Evolutionary conservation across 2,113 vertebrate species (phyloP), one percentile per base, ranked within the genome.

Genomic region (Solea senegalensis): DNA sequence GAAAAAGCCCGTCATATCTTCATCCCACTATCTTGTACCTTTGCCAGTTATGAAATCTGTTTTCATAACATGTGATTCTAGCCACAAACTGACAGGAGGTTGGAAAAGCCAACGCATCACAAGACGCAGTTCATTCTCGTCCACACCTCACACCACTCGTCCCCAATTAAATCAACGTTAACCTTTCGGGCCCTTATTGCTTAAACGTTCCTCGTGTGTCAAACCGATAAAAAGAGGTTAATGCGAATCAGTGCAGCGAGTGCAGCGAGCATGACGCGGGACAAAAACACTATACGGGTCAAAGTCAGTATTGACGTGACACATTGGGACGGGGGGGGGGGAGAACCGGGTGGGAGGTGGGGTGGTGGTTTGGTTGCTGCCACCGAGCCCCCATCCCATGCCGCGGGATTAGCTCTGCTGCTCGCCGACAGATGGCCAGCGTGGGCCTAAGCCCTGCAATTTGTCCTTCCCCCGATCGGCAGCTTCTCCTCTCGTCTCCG

Each of bases 341-440:
- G 62, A 53, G 69, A 56, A 16, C 7, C 4, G 44, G 54, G 56
- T 13, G 34, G 27, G 59, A 26, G 67, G 43, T 13, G 27, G 57
- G 13, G 6, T 9, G 58, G 49, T 2, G 27, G 71, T 9, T 54
- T 46, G 72, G 65, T 43, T 40, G 65, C 59, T 79, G 78, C 80
- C 75, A 76, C 80, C 70, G 68, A 82, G 79, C 61, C 85, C 81
- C 81, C 68, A 26, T 62, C 72, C 69, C 76, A 77, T 54, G 58
- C 73, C 4, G 56, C 55, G 70, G 86, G 91, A 91, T 91, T 92
- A 92, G 86, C 72, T 70, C 28, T 61, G 83, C 84, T 61, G 83
- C 84, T 86, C 63, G 86, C 80, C 28, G 70, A 87, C 91, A 92
- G 91, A 92, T 91, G 90, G 90, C 74, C 57, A 49, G 72, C 78